Conservation (phyloP, 92 coral and sea anemone species). For the Umimayanthus chanpuru region DNA sequence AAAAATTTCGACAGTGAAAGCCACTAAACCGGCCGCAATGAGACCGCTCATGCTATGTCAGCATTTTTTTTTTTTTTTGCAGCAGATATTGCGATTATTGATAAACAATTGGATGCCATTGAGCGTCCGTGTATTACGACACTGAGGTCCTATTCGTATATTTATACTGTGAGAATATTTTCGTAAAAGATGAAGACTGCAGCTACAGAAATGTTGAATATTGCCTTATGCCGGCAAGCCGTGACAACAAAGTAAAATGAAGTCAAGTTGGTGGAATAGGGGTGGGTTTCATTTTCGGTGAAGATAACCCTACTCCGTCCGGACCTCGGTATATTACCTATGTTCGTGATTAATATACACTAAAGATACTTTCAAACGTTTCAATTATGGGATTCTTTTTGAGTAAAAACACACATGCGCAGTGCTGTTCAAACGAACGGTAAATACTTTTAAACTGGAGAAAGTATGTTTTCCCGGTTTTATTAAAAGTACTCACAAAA, state of each 20-base stretch:
- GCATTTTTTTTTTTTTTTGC: too few relatives aligned
- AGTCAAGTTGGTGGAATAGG: conserved; percentile 17
- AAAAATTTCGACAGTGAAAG: too few relatives aligned
- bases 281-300: neutral
- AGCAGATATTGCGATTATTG: too few relatives aligned
- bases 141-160: too few relatives aligned
- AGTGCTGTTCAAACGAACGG: neutral
- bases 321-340: neutral
- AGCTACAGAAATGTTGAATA: too few relatives aligned
- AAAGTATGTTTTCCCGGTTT: neutral
- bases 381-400: neutral
- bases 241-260: neutral
- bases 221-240: too few relatives aligned
- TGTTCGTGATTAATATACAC: neutral
- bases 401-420: neutral
- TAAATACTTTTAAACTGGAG: neutral
- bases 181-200: too few relatives aligned
- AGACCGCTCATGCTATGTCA: too few relatives aligned
- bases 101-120: too few relatives aligned
- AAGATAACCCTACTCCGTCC: conserved; percentile 12
- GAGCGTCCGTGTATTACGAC: too few relatives aligned
- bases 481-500: neutral
- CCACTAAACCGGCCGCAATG: too few relatives aligned
- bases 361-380: neutral
- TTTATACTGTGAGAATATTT: too few relatives aligned